Evolutionary conservation across 2,888 invertebrate genomes (phyloP), one percentile per base, ranked within the genome.

Genomic region (Lithodes maja): DNA sequence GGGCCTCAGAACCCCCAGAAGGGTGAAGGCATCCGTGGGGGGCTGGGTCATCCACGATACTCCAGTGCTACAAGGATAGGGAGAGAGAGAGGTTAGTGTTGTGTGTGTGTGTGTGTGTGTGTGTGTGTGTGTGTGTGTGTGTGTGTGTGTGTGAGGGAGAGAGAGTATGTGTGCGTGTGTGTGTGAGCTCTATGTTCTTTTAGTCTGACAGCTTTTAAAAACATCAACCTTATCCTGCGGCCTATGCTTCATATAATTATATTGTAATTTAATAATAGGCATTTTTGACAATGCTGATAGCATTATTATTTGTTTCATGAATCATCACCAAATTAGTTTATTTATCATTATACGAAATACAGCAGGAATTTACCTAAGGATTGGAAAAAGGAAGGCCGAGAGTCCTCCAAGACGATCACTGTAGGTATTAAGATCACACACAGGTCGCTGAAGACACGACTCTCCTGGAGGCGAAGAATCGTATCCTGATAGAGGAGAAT

Each of bases 381-480:
- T 7, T 15, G 88, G 88, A 68, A 89, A 82, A 50, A 82, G 3
- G 54, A 83, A 55, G 50, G 80, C 81, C n/a, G 79, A 82, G 50
- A 86, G 55, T 3, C 85, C 89, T 3, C 85, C 85, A 9, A 77
- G 68, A 17, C 55, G 53, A 52, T 86, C 85, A n/a, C 89, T 86
- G n/a, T 71, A n/a, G 52, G 78, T 53, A 78, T 89, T 89, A 49
- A 89, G 69, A 49, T 86, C 85, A 71, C 89, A 89, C 17, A 89
- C 52, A 3, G 85, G 85, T 0, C 89, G 89, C 55, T 86, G 85
- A 0, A 89, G 85, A 54, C 89, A 89, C 9, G 89, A 83, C n/a
- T 81, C 79, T 17, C 80, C 75, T 12, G 88, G 52, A 3, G 74
- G 77, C 7, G 61, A 61, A 49, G 52, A 81, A 33, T 33, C 33